phyloP scores from a whole-genome alignment of 2,797 vertebrate genomes.

The Kryptolebias ocellatus region DNA sequence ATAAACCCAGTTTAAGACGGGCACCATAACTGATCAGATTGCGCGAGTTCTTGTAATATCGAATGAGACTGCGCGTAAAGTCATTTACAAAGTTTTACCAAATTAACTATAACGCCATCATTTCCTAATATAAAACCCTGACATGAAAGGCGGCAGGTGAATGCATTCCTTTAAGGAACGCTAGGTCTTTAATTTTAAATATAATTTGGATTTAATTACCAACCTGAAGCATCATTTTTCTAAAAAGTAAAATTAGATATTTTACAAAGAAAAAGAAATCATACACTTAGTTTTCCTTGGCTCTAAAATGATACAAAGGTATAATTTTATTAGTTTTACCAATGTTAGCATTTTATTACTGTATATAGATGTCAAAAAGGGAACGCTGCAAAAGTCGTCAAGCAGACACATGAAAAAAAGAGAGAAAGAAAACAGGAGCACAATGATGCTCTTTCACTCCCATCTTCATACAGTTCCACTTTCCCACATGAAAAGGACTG shows the following conservation, averaged over 20 bases:
- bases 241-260: neutral
- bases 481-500: conserved; percentile 70
- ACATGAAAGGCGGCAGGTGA: no score
- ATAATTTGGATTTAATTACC: no score
- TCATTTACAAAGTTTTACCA: no score
- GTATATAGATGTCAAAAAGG: neutral
- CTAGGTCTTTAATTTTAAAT: no score
- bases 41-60: no score
- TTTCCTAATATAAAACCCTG: no score
- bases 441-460: conserved; percentile 53
- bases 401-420: conserved; percentile 21
- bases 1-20: no score
- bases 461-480: conserved; percentile 56
- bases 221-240: no score
- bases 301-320: neutral
- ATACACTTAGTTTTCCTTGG: neutral
- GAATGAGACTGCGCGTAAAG: no score
- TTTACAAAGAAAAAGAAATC: neutral
- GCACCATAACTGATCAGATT: no score
- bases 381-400: conserved; percentile 7
- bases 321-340: neutral
- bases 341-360: neutral
- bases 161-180: no score
- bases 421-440: conserved; percentile 47
- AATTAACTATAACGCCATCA: no score